These are phyloP conservation scores for Sprattus sprattus DNA, from an alignment of 2,113 vertebrate species.

Conservation along the genomic window DNA sequence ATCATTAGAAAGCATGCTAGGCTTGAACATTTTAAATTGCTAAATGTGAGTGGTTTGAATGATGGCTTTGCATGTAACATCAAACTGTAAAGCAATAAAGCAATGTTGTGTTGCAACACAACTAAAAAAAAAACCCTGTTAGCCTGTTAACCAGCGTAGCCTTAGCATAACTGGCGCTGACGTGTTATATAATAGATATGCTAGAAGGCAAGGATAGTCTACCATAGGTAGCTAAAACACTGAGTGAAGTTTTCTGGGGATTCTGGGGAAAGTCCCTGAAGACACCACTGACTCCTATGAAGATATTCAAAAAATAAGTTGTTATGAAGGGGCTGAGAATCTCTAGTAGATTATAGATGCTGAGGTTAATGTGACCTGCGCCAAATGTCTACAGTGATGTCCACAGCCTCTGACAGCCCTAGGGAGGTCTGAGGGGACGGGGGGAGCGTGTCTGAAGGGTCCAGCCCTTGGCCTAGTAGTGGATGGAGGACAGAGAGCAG, in stretches of 20 bases:
- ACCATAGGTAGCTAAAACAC: neutral
- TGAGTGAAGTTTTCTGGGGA: neutral
- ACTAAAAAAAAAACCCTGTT: neutral
- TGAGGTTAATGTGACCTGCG: neutral
- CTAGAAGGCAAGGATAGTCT: neutral
- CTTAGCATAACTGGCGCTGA: neutral
- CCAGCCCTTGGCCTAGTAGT: neutral
- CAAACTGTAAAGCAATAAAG: neutral
- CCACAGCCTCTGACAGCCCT: neutral
- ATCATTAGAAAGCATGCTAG: neutral
- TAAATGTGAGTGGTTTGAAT: neutral
- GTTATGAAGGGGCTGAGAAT: neutral
- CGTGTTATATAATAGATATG: neutral
- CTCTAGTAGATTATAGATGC: neutral
- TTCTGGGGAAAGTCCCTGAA: neutral
- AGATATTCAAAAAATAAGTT: neutral
- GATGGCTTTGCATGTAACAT: neutral
- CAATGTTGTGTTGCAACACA: neutral
- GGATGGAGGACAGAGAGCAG: neutral
- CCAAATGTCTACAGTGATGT: neutral
- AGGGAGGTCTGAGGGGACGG: neutral
- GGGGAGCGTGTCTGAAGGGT: neutral
- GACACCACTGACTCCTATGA: neutral
- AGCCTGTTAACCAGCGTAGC: neutral
- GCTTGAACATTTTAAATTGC: neutral